Evolutionary conservation across 2,888 invertebrate genomes (phyloP).

Genomic region (Drosophila buzzatii): DNA sequence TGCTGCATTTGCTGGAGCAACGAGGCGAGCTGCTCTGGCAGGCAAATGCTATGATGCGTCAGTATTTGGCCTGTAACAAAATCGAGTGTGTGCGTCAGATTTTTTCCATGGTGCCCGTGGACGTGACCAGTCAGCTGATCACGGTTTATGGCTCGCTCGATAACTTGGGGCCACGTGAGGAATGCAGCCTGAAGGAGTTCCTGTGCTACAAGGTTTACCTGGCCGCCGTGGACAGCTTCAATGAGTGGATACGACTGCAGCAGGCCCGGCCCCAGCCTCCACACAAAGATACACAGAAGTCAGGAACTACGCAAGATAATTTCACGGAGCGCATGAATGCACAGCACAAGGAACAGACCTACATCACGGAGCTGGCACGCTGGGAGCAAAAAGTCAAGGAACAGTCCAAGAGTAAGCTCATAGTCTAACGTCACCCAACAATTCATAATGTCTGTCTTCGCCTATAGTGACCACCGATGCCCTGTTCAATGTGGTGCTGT

Average conservation of each 20-base stretch:
- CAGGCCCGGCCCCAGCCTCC: constrained; percentile 92
- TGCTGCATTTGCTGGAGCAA: constrained; percentile 92
- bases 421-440: neutral
- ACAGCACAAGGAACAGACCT: constrained; percentile 93
- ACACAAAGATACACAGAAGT: constrained; percentile 85
- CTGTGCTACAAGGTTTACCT: constrained; percentile 95
- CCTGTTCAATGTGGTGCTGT: constrained; percentile 94
- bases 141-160: constrained; percentile 85
- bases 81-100: constrained; percentile 92
- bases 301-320: constrained; percentile 86
- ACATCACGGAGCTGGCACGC: constrained; percentile 91
- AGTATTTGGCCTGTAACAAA: constrained; percentile 93
- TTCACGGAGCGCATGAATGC: constrained; percentile 95
- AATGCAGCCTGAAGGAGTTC: constrained; percentile 90
- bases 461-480: constrained; percentile 89
- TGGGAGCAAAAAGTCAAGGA: constrained; percentile 90
- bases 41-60: constrained; percentile 94
- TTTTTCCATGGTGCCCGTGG: constrained; percentile 90
- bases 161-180: constrained; percentile 86
- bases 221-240: constrained; percentile 94
- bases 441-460: constrained; percentile 50
- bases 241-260: constrained; percentile 94
- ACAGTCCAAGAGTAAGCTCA: constrained; percentile 88
- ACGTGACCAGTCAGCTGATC: constrained; percentile 87
- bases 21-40: constrained; percentile 93